A percentile compares a stretch with the other conserved stretches of the same genome.
These are phyloP conservation scores for Nasua narica DNA, from an alignment of 2,797 vertebrate species.

Conservation along the genomic window DNA sequence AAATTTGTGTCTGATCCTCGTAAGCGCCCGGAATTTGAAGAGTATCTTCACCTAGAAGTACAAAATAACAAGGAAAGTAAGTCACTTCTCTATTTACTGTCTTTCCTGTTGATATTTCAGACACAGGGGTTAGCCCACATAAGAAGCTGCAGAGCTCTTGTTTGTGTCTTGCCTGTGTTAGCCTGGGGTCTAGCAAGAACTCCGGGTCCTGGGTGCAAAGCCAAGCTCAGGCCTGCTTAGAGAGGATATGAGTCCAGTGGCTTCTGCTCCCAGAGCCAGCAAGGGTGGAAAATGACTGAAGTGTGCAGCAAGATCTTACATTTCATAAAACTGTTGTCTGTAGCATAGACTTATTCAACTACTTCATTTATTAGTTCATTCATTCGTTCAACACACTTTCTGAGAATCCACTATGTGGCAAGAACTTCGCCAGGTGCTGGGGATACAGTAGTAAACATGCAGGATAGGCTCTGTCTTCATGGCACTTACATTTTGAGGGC, in stretches of 20 bases:
- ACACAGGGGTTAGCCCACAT: not conserved
- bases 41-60: conserved; percentile 76
- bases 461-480: not conserved
- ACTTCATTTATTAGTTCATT: not conserved
- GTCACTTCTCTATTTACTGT: conserved; percentile 4
- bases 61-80: conserved; percentile 80
- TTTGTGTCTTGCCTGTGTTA: not conserved
- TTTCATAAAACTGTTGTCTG: not conserved
- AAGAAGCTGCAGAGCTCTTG: not conserved
- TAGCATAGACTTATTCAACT: not conserved
- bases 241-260: not conserved
- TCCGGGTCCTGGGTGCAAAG: not conserved
- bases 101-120: not conserved
- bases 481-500: not conserved
- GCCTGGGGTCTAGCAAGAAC: not conserved
- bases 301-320: not conserved
- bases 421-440: not conserved
- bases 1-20: conserved; percentile 50
- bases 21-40: conserved; percentile 57
- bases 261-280: not conserved
- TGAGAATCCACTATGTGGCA: not conserved
- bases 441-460: not conserved
- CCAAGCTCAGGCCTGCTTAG: not conserved
- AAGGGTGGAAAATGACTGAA: not conserved
- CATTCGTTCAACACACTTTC: not conserved